These are phyloP conservation scores for Scomber colias DNA, from an alignment of 2,113 vertebrate genomes.

Conservation along the genomic window DNA sequence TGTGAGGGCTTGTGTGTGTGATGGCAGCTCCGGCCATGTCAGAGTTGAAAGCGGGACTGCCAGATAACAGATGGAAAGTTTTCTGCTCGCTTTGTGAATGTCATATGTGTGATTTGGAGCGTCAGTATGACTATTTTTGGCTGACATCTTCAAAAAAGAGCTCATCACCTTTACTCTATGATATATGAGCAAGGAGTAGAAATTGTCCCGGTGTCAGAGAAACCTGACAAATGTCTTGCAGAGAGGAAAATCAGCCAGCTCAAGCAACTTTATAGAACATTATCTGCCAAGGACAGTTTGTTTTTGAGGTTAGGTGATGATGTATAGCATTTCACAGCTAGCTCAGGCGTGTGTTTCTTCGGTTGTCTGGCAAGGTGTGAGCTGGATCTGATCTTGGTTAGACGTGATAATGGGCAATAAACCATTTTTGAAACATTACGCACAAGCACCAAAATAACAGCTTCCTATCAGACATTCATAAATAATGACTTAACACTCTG, in stretches of 20 bases:
- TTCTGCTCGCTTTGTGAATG: constrained; percentile 55
- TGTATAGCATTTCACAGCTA: constrained; percentile 28
- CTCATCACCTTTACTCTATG: constrained; percentile 43
- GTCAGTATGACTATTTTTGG: constrained; percentile 44
- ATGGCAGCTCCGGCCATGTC: background rate
- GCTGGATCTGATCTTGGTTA: constrained; percentile 45
- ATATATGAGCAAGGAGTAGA: constrained; percentile 49
- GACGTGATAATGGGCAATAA: constrained; percentile 34
- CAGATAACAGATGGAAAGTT: constrained; percentile 50
- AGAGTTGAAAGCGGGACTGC: background rate
- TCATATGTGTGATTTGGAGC: constrained; percentile 49
- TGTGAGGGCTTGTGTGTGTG: background rate
- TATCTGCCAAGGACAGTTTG: constrained; percentile 70
- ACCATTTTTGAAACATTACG: background rate
- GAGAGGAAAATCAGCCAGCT: constrained; percentile 45
- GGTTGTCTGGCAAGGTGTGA: background rate
- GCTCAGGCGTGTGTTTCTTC: constrained; percentile 1
- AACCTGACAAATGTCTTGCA: constrained; percentile 60
- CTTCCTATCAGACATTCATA: constrained; percentile 8
- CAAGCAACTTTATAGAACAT: constrained; percentile 59
- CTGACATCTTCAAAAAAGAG: constrained; percentile 43
- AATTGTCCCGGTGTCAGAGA: constrained; percentile 46
- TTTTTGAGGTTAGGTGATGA: constrained; percentile 54
- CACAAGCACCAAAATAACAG: background rate
- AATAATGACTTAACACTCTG: constrained; percentile 4